These are phyloP conservation scores for Coregonus ussuriensis DNA, from an alignment of 2,797 vertebrate species.

Conservation along the genomic window DNA sequence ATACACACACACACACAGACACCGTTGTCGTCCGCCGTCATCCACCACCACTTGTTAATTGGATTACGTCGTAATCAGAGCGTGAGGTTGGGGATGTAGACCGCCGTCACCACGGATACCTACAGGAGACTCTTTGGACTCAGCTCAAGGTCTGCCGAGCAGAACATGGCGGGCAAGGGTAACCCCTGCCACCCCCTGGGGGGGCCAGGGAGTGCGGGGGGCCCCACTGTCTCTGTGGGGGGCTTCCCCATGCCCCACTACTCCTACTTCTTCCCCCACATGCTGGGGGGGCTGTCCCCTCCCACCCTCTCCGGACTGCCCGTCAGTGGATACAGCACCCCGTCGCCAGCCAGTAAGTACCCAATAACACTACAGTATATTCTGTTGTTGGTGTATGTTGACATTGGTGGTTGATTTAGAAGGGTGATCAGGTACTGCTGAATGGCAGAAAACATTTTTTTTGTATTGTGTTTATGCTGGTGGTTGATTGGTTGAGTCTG, in stretches of 20 bases:
- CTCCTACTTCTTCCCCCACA: slow-evolving; percentile 95
- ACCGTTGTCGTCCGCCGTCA: neutral
- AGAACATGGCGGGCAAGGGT: slow-evolving; percentile 92
- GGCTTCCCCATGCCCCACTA: slow-evolving; percentile 92
- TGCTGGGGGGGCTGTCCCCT: slow-evolving; percentile 90
- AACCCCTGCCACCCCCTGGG: slow-evolving; percentile 80
- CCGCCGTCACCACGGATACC: neutral
- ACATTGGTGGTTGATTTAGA: neutral
- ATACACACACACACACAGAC: neutral
- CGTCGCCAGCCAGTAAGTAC: slow-evolving; percentile 95
- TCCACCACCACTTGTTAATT: neutral
- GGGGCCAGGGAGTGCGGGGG: slow-evolving; percentile 46
- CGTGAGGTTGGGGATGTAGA: neutral
- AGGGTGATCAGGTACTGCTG: neutral
- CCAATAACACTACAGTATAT: neutral
- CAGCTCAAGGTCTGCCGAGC: neutral
- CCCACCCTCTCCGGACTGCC: slow-evolving; percentile 86
- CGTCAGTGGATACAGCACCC: slow-evolving; percentile 94
- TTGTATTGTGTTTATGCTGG: too few species aligned
- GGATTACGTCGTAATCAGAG: neutral
- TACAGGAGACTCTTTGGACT: slow-evolving; percentile 7
- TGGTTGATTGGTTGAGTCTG: too few species aligned
- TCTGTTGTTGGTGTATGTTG: too few species aligned
- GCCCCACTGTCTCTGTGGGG: slow-evolving; percentile 44
- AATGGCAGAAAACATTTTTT: too few species aligned